These are phyloP conservation scores for Caenorhabditis afra DNA, from an alignment of 2,888 invertebrate species.

Conservation along the genomic window DNA sequence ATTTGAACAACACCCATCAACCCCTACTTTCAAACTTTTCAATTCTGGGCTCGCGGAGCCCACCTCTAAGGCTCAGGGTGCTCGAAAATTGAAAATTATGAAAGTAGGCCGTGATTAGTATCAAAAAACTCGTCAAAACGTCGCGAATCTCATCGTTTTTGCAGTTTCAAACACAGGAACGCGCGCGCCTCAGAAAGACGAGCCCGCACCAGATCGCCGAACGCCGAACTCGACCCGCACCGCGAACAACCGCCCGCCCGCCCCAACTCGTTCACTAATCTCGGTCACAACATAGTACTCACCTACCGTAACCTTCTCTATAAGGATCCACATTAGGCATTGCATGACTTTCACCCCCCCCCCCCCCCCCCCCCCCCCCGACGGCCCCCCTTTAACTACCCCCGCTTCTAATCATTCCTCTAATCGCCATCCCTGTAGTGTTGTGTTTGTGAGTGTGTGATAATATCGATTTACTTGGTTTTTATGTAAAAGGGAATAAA, in stretches of 20 bases:
- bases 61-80: background rate
- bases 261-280: slow-evolving; percentile 79
- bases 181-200: slow-evolving; percentile 70
- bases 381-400: too few relatives aligned
- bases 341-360: background rate
- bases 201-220: slow-evolving; percentile 75
- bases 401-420: background rate
- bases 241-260: slow-evolving; percentile 67
- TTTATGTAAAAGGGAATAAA: slow-evolving; percentile 3
- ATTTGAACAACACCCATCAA: too few relatives aligned
- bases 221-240: slow-evolving; percentile 60
- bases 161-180: slow-evolving; percentile 60
- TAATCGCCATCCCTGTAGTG: background rate
- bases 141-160: slow-evolving; percentile 12
- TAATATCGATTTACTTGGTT: background rate
- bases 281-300: slow-evolving; percentile 78
- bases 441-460: too few relatives aligned
- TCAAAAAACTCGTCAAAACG: background rate
- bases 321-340: slow-evolving; percentile 54
- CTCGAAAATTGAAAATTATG: too few relatives aligned
- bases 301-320: slow-evolving; percentile 70
- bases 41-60: background rate
- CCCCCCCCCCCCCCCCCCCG: too few relatives aligned
- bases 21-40: too few relatives aligned
- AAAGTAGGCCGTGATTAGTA: too few relatives aligned